Base-by-base conservation (phyloP, 2,888 invertebrate genomes). In the Drosophila neonasuta region DNA sequence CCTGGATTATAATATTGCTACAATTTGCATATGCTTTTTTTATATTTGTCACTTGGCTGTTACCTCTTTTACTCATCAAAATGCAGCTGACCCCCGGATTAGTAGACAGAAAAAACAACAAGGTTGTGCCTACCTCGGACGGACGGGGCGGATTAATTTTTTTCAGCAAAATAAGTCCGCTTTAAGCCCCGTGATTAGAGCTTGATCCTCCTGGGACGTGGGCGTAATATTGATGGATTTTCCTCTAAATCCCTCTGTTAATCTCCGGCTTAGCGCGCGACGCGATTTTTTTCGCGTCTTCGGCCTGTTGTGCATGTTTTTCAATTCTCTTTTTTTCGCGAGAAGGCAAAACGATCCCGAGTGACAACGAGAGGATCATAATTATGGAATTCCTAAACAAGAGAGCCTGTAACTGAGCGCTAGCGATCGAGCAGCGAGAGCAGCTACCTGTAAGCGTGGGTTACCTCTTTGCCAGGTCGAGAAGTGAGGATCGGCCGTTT, bases 211-310 rank as follows among this genome's bases (percentile, higher is more conserved):
- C 63, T 45, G 72, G 72, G 68, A 63, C 65, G 46, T 83, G 83
- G 87, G 88, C 88, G 88, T 83, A 77, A 82, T 84, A 77, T 87
- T 88, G 77, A 84, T 73, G 88, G 88, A 88, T 88, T 88, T 88
- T 80, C 87, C 87, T 86, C 55, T 88, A 81, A 88, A 87, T 86
- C 78, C 85, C 60, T 59, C 56, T 13, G 65, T 60, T 86, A 87
- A 88, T 78, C 87, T 75, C 70, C 74, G 77, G 74, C 71, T 81
- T 80, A 86, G 71, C 80, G 77, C 32, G 66, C 67, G 74, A 46
- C 84, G 78, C 75, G 75, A 75, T 71, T 85, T 79, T 82, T 79
- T 84, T 87, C 76, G 86, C 75, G 71, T 63, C 62, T 65, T 15
- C 57, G 24, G 52, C 46, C 66, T 44, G 36, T 45, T 55, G 55